Conservation (phyloP, 2,888 invertebrate species). For the Agrilus biguttatus region DNA sequence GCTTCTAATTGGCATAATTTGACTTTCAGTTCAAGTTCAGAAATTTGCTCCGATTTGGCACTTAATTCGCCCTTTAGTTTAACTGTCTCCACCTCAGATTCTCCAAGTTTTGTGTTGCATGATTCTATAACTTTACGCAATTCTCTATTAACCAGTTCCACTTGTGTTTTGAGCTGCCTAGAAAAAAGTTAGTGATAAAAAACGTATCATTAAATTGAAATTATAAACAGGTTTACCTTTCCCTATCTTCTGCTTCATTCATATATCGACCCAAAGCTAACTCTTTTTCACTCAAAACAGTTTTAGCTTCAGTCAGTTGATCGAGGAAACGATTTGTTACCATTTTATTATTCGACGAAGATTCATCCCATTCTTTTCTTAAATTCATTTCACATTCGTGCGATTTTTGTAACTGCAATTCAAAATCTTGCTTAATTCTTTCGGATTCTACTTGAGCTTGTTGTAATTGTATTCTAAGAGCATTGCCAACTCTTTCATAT, state of each 20-base stretch:
- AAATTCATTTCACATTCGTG: constrained; percentile 15
- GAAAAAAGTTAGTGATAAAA: no score
- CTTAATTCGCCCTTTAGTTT: constrained; percentile 14
- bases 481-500: constrained; percentile 11
- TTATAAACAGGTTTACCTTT: no score
- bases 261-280: no score
- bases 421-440: constrained; percentile 9
- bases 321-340: no score
- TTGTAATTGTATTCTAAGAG: constrained; percentile 14
- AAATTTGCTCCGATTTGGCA: constrained; percentile 14
- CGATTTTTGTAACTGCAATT: constrained; percentile 13
- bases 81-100: constrained; percentile 9
- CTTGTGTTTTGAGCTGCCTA: constrained; percentile 19
- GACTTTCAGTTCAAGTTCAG: constrained; percentile 21
- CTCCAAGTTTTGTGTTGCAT: constrained; percentile 9
- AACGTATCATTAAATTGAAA: no score
- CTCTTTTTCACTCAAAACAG: no score
- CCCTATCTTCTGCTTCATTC: no score
- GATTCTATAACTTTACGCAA: constrained; percentile 5
- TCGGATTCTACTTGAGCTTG: constrained; percentile 14
- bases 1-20: constrained; percentile 31
- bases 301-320: no score
- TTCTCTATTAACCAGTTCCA: constrained; percentile 3
- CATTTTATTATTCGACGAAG: background rate
- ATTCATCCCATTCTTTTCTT: constrained; percentile 8